Evolutionary conservation across 2,888 invertebrate genomes (phyloP).

Genomic region (Hyposoter dolosus): DNA sequence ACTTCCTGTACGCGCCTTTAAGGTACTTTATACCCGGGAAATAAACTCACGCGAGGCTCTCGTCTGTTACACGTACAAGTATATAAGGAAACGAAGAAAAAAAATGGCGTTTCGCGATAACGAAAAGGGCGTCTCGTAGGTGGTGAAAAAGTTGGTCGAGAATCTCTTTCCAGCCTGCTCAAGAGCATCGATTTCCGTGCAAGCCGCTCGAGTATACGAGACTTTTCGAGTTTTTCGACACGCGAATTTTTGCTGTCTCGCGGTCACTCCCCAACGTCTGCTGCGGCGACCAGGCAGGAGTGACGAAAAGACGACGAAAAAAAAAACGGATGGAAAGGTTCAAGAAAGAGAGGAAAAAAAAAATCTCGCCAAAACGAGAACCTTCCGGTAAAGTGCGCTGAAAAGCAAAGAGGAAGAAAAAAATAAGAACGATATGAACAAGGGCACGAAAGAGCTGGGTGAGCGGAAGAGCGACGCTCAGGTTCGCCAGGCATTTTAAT

Average conservation of each 20-base stretch:
- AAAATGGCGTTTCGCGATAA: not conserved
- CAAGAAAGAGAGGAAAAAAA: not conserved
- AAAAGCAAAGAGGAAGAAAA: not conserved
- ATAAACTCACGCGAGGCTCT: slow-evolving; percentile 63
- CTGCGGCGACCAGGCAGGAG: not conserved
- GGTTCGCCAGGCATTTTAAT: not conserved
- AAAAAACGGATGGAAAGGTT: not conserved
- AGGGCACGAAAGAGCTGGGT: not conserved
- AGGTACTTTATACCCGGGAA: slow-evolving; percentile 49
- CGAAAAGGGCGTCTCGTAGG: slow-evolving; percentile 4
- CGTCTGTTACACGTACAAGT: not conserved
- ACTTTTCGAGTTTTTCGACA: slow-evolving; percentile 47
- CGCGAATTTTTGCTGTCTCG: slow-evolving; percentile 60
- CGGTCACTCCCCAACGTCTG: slow-evolving; percentile 32
- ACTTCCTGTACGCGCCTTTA: slow-evolving; percentile 53
- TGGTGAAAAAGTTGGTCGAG: not conserved
- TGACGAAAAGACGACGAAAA: not conserved
- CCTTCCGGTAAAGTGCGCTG: slow-evolving; percentile 18
- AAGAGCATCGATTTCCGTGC: not conserved
- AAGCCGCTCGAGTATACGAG: not conserved
- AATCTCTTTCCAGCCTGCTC: not conserved
- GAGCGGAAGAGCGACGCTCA: not conserved
- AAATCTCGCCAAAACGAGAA: not conserved
- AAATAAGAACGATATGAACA: not conserved
- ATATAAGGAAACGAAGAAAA: not conserved